phyloP scores from a whole-genome alignment of 2,888 invertebrate genomes.

The Adineta ricciae region DNA sequence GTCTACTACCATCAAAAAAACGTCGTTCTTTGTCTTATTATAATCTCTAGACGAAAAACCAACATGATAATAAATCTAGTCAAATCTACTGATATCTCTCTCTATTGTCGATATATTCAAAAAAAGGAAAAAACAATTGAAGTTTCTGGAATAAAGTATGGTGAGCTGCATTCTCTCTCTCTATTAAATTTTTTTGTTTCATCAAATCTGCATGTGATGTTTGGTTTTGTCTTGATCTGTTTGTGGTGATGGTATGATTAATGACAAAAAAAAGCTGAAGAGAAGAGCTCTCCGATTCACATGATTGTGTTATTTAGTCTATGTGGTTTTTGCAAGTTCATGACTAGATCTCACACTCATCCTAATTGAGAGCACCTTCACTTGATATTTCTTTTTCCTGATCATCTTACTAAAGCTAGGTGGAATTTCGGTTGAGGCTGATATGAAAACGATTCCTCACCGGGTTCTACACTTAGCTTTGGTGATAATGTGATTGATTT shows the following conservation, averaged over 20 bases:
- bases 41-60: background rate
- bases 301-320: slow-evolving; percentile 21
- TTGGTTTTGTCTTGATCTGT: background rate
- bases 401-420: background rate
- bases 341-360: slow-evolving; percentile 24
- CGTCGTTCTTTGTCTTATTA: background rate
- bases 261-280: background rate
- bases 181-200: background rate
- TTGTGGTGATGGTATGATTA: background rate
- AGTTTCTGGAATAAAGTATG: background rate
- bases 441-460: background rate
- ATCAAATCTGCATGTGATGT: background rate
- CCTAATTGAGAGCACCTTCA: slow-evolving; percentile 23
- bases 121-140: background rate
- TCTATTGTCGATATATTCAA: background rate
- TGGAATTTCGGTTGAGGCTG: background rate
- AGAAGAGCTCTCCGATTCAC: background rate
- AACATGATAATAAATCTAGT: background rate
- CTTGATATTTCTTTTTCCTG: background rate
- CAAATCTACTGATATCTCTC: background rate
- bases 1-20: background rate
- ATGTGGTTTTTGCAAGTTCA: slow-evolving; percentile 9
- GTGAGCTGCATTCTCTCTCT: background rate
- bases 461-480: slow-evolving; percentile 20
- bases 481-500: background rate